Evolutionary conservation across 2,888 invertebrate genomes (phyloP).

Genomic region (Acheta domesticus): DNA sequence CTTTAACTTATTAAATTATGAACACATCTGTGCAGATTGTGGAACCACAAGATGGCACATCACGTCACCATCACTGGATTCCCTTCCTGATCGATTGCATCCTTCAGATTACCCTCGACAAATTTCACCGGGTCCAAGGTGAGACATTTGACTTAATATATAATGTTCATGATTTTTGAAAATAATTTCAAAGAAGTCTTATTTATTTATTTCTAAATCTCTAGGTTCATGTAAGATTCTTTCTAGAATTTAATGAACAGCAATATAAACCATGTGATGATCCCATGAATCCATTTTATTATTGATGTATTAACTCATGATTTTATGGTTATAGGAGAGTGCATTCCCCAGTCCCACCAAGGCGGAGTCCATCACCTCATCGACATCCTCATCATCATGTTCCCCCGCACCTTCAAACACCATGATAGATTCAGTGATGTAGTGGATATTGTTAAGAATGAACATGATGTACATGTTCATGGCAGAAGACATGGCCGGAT

Average conservation of each 20-base stretch:
- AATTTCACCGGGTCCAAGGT: slow-evolving; percentile 79
- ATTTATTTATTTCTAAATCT: no score
- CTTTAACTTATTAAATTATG: no score
- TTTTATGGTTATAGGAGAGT: slow-evolving; percentile 43
- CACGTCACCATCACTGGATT: slow-evolving; percentile 71
- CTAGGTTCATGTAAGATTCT: no score
- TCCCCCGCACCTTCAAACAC: slow-evolving; percentile 62
- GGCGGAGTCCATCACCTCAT: slow-evolving; percentile 49
- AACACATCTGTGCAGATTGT: slow-evolving; percentile 60
- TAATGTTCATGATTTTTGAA: no score
- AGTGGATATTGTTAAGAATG: slow-evolving; percentile 90
- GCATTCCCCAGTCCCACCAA: slow-evolving; percentile 44
- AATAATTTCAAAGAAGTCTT: no score
- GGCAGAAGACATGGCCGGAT: slow-evolving; percentile 25
- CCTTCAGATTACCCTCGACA: slow-evolving; percentile 47
- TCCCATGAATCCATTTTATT: background rate
- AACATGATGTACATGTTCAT: slow-evolving; percentile 57
- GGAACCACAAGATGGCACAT: slow-evolving; percentile 71
- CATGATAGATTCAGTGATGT: slow-evolving; percentile 96
- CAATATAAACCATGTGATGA: background rate
- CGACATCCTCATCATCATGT: slow-evolving; percentile 45
- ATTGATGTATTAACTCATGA: background rate
- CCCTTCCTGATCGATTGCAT: slow-evolving; percentile 58
- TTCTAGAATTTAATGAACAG: no score
- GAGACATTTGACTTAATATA: slow-evolving; percentile 35